Evolutionary conservation across 2,888 invertebrate species (phyloP), one percentile per base, ranked within the genome.

Genomic region (Drosophila gaucha): DNA sequence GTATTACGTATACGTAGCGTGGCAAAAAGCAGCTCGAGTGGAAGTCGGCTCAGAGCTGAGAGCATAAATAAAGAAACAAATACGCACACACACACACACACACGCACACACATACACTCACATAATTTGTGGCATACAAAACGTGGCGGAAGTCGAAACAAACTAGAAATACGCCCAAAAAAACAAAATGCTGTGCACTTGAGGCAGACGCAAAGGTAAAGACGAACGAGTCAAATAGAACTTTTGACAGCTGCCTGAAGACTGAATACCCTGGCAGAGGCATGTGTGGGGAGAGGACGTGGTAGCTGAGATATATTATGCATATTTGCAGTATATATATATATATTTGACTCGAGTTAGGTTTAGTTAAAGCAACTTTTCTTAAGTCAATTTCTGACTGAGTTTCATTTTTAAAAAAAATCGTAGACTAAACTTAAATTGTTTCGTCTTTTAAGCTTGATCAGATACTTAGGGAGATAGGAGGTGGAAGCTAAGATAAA

Each of bases 151-250:
- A 84, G 68, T 84, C 71, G 51, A 65, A 74, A 77, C 78, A 74
- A 74, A 60, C 69, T 60, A 73, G 74, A 73, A 75, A 59, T 65
- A 50, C 35, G 50, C 47, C 60, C 50, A 54, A 54, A 67, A 50
- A 67, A 68, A 70, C 73, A 78, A 84, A 87, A 85, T 71, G 73
- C 51, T 82, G 85, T 85, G 86, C 84, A 82, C 87, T 84, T 76
- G 74, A 71, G 59, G 22, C 39, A 52, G 43, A 46, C 30, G 54
- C 35, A 54, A 55, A 66, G 55, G 51, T 26, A 35, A 18, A 63
- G 49, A 49, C 49, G 31, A 22, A 41, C 28, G 18, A 9, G 26
- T 20, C 14, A 22, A 28, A 28, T 16, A 22, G 9, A 46, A 18
- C 12, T 44, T 44, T 2, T 44, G 43, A 44, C 43, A 31, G 30